Conservation (phyloP, 2,797 vertebrate species). For the Molossus molossus region DNA sequence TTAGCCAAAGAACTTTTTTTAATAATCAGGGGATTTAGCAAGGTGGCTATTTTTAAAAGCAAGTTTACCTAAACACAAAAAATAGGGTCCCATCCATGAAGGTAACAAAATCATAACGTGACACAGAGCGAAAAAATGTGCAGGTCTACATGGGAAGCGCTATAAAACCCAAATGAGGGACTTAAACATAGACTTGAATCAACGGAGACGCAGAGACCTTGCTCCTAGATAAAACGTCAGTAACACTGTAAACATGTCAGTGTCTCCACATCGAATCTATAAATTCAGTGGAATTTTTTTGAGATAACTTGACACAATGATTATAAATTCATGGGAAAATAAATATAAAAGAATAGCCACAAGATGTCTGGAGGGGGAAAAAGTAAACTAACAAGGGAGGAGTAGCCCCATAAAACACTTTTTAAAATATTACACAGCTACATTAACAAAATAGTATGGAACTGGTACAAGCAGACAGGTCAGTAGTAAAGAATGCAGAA, state of each 20-base stretch:
- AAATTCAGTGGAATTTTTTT: not conserved
- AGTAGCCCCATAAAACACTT: constrained; percentile 19
- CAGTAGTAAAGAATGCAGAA: constrained; percentile 64
- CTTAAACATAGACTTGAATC: not conserved
- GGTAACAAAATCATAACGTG: not conserved
- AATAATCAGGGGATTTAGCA: constrained; percentile 48
- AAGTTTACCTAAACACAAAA: constrained; percentile 46
- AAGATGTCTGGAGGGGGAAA: constrained; percentile 24
- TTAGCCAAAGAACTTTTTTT: not conserved
- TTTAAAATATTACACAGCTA: not conserved
- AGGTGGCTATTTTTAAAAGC: constrained; percentile 46
- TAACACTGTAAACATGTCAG: not conserved
- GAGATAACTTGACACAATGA: not conserved
- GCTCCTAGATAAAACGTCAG: not conserved
- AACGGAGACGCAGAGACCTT: not conserved
- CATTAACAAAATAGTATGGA: constrained; percentile 57
- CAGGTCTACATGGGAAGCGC: not conserved
- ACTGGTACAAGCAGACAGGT: constrained; percentile 2
- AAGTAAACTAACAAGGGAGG: constrained; percentile 9
- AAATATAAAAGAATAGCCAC: constrained; percentile 46
- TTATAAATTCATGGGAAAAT: constrained; percentile 64
- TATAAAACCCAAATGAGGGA: not conserved
- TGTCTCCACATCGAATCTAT: not conserved
- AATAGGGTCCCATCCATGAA: not conserved
- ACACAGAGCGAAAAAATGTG: not conserved